A percentile compares a stretch with the other conserved stretches of the same genome.
Evolutionary conservation across 2,113 vertebrate species (phyloP).

Genomic region (Chloebia gouldiae): DNA sequence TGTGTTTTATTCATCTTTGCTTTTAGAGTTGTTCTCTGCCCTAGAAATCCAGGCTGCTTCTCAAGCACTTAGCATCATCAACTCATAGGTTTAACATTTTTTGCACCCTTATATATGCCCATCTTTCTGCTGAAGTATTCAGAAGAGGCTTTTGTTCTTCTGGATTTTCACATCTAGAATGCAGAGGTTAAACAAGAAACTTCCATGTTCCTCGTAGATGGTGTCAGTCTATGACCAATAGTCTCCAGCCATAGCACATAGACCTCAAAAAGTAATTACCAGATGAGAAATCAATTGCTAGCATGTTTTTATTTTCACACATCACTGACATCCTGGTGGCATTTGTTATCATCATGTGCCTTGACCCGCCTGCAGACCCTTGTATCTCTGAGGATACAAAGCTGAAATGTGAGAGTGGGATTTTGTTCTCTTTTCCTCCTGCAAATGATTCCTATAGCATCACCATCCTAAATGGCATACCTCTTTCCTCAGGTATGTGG

Average conservation of each 20-base stretch:
- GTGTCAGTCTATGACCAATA: not conserved
- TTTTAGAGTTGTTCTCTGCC: not conserved
- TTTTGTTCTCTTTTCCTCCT: not conserved
- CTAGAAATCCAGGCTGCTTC: not conserved
- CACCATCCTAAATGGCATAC: not conserved
- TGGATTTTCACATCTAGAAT: not conserved
- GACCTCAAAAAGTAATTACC: not conserved
- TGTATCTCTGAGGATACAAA: not conserved
- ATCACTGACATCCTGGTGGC: not conserved
- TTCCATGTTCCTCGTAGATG: not conserved
- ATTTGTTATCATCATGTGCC: not conserved
- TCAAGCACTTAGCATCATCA: not conserved
- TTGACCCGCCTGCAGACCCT: not conserved
- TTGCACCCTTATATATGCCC: not conserved
- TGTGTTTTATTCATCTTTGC: not conserved
- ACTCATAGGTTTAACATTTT: not conserved
- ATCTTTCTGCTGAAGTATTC: not conserved
- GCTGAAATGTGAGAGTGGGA: accelerated
- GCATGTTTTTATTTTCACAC: not conserved
- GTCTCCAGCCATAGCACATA: not conserved
- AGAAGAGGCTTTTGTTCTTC: not conserved
- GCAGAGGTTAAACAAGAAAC: not conserved
- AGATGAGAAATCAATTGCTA: not conserved
- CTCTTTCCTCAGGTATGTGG: not conserved
- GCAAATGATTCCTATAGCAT: not conserved